These are phyloP conservation scores for Drosophila lacertosa DNA, from an alignment of 1,140 invertebrate species.

Conservation along the genomic window DNA sequence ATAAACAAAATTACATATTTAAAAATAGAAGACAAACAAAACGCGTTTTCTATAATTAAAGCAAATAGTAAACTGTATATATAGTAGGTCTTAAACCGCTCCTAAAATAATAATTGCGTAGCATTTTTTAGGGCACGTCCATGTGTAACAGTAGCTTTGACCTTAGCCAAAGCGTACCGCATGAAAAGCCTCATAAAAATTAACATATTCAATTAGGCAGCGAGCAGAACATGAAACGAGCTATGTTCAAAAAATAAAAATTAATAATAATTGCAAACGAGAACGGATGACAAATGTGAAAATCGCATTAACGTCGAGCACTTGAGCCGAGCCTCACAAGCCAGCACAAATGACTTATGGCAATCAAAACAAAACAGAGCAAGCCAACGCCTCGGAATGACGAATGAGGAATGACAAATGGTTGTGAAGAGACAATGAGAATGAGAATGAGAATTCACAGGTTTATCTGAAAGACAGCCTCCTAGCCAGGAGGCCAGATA, in stretches of 20 bases:
- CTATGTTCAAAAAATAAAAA: conserved; percentile 47
- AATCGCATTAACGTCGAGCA: conserved; percentile 38
- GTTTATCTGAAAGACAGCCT: conserved; percentile 24
- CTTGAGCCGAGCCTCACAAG: conserved; percentile 27
- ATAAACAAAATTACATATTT: background rate
- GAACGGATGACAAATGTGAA: conserved; percentile 61
- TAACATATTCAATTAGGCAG: conserved; percentile 44
- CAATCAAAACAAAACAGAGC: conserved; percentile 45
- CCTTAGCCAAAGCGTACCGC: conserved; percentile 11
- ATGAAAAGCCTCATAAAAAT: conserved; percentile 31
- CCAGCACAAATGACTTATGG: conserved; percentile 51
- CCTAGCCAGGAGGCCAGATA: conserved; percentile 20
- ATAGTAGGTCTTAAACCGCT: too few species aligned
- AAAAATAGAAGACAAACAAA: too few species aligned
- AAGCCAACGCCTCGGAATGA: conserved; percentile 50
- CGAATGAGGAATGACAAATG: conserved; percentile 55
- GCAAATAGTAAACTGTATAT: background rate
- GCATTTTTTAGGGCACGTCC: background rate
- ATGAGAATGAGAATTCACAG: conserved; percentile 20
- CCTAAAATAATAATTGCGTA: background rate
- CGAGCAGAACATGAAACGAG: conserved; percentile 54
- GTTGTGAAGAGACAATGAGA: conserved; percentile 37
- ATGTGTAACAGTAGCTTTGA: conserved; percentile 16
- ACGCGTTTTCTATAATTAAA: too few species aligned
- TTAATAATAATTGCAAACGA: conserved; percentile 56